These are phyloP conservation scores for Paedocypris sp. DNA, from an alignment of 2,113 vertebrate genomes.

Conservation along the genomic window DNA sequence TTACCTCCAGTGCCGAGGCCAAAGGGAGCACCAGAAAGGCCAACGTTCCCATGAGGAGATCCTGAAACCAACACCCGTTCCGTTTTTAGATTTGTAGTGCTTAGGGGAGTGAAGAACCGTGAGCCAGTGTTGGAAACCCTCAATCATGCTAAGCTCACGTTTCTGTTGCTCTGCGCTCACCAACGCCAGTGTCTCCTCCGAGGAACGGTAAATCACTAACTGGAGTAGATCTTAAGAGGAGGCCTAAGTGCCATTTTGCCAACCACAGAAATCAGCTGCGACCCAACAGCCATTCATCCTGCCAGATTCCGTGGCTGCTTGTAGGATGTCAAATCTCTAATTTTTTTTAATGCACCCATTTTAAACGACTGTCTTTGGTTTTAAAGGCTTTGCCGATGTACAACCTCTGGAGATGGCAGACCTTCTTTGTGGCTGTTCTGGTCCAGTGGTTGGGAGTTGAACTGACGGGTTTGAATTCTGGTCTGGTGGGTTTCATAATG, in stretches of 20 bases:
- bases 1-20: constrained; percentile 44
- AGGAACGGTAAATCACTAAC: constrained; percentile 20
- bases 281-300: background rate
- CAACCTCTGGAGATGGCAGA: constrained; percentile 67
- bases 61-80: background rate
- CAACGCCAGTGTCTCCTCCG: background rate
- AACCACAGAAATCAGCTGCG: constrained; percentile 1
- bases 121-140: constrained; percentile 8
- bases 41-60: constrained; percentile 26
- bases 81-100: constrained; percentile 2
- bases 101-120: background rate
- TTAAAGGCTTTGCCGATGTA: background rate
- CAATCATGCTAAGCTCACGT: background rate
- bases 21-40: constrained; percentile 28
- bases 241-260: constrained; percentile 4
- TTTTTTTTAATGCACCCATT: constrained; percentile 29
- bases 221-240: constrained; percentile 17
- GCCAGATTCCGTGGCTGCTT: background rate
- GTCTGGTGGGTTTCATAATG: no score
- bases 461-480: no score
- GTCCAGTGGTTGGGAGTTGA: no score
- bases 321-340: constrained; percentile 1
- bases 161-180: constrained; percentile 2
- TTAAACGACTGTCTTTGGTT: constrained; percentile 26
- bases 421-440: no score